Percentiles rank a stretch among this genome's conserved stretches.
Conservation (phyloP, 1,140 invertebrate species). For the Sipha flava region DNA sequence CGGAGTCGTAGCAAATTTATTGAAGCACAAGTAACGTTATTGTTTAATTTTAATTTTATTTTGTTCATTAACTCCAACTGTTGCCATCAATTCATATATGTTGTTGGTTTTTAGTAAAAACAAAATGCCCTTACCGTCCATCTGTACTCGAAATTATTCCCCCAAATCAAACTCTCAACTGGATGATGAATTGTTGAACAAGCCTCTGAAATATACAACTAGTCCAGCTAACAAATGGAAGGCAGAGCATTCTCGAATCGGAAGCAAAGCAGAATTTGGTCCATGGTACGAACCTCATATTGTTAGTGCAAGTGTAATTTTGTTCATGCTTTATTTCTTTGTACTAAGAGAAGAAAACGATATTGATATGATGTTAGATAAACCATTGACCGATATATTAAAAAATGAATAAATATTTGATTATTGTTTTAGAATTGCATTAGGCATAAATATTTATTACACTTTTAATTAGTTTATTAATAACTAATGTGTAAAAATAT, state of each 20-base stretch:
- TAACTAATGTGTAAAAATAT: neutral
- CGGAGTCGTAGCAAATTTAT: neutral
- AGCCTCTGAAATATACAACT: neutral
- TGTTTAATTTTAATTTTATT: too few species aligned
- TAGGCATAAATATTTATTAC: neutral
- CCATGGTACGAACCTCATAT: neutral
- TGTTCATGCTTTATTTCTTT: neutral
- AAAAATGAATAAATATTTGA: neutral
- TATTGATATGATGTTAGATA: neutral
- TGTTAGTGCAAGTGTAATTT: neutral
- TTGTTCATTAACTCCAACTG: neutral
- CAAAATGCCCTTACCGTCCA: neutral
- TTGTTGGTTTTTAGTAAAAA: neutral
- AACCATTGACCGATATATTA: neutral
- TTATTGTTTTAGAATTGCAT: neutral
- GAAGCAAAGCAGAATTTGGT: neutral
- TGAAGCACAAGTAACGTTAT: neutral
- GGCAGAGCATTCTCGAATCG: neutral
- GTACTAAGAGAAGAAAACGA: conserved; percentile 2
- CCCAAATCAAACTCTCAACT: neutral
- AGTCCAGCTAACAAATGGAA: neutral
- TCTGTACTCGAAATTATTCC: neutral
- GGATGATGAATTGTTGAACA: neutral
- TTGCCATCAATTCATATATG: too few species aligned
- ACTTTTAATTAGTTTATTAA: neutral